phyloP scores from a whole-genome alignment of 2,797 vertebrate species.

The Cottoperca gobio region DNA sequence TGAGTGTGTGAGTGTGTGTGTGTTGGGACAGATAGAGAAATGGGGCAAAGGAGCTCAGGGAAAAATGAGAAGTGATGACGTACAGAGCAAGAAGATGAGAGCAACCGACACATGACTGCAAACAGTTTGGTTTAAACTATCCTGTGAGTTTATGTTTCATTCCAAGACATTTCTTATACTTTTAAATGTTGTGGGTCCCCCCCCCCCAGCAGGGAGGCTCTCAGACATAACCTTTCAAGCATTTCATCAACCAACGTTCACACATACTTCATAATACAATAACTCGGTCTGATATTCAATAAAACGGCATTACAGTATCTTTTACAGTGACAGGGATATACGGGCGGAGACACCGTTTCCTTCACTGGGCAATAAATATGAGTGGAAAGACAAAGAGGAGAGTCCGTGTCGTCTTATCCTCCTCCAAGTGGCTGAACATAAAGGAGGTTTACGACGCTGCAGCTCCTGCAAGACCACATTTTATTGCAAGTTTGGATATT shows the following conservation, averaged over 20 bases:
- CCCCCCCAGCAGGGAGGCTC: too few species aligned
- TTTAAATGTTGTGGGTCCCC: too few species aligned
- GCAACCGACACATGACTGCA: too few species aligned
- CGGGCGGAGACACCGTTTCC: neutral
- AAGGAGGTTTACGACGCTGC: neutral
- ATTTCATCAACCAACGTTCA: neutral
- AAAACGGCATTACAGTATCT: neutral
- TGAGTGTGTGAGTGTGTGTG: neutral
- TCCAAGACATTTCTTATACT: neutral
- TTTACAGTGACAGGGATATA: neutral
- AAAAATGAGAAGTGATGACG: conserved; percentile 10
- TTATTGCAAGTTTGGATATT: neutral
- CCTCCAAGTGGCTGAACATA: neutral
- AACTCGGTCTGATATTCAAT: neutral
- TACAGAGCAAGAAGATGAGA: neutral
- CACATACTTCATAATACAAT: neutral
- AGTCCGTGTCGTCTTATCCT: neutral
- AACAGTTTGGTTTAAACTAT: too few species aligned
- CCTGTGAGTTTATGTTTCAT: too few species aligned
- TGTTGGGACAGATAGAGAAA: conserved; percentile 29
- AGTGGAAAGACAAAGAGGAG: neutral
- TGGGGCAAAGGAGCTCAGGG: conserved; percentile 32
- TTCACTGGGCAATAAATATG: neutral
- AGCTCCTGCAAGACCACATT: neutral
- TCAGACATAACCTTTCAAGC: neutral